Conservation (phyloP, 2,797 vertebrate genomes). For the Enteromius fasciolatus region DNA sequence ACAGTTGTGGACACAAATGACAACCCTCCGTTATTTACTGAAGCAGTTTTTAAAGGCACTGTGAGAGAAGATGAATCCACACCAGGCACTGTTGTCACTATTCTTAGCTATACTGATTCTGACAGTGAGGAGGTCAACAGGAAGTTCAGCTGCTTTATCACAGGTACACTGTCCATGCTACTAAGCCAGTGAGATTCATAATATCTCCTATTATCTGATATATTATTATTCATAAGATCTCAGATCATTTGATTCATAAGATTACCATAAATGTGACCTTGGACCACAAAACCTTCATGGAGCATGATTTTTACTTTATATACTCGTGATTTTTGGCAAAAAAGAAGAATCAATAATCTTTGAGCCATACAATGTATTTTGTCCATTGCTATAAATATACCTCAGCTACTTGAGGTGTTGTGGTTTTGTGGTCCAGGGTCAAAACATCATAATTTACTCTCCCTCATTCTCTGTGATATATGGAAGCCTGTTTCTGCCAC, state of each 20-base stretch:
- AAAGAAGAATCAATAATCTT: no score
- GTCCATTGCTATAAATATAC: no score
- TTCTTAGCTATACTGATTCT: conserved; percentile 80
- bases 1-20: conserved; percentile 85
- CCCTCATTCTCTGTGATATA: background rate
- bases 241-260: background rate
- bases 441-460: background rate
- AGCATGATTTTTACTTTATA: no score
- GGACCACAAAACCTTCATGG: no score
- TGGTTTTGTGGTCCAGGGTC: no score
- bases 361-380: no score
- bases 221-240: no score
- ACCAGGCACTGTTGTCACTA: conserved; percentile 79
- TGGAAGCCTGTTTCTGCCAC: background rate
- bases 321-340: no score
- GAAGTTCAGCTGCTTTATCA: conserved; percentile 82
- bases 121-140: conserved; percentile 82
- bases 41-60: conserved; percentile 84
- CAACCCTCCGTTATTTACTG: conserved; percentile 82
- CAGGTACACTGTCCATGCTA: conserved; percentile 70
- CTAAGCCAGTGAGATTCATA: background rate
- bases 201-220: no score
- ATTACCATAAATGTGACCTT: no score
- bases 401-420: no score
- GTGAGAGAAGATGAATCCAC: conserved; percentile 84